Evolutionary conservation across 2,113 vertebrate species (phyloP), one percentile per base, ranked within the genome.

Genomic region (Pogona vitticeps): DNA sequence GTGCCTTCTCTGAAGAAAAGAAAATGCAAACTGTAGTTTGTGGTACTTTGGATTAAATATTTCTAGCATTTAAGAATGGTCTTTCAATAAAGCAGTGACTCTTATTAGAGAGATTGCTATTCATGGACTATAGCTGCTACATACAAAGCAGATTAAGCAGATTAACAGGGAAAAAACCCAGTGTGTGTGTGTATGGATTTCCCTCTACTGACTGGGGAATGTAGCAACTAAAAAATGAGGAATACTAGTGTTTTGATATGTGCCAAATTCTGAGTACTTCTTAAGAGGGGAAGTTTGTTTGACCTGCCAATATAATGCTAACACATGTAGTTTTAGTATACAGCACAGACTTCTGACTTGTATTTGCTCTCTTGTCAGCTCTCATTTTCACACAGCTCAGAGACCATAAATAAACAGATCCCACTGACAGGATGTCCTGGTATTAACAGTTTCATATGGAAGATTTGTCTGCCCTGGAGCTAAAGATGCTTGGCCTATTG

Each of bases 281-380:
- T 36, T 71, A 58, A 77, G 67, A 91, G 85, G 52, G 26, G 59
- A 80, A 87, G 71, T 14, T 42, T 59, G 82, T 90, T 71, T 0
- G 0, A 78, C 28, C 38, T 79, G 81, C 75, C 86, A 5, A 81
- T 89, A 59, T 28, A 1, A 33, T 0, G 14, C 87, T 0, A 18
- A 59, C 86, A 56, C 0, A 6, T 61, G 72, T 28, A 86, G 83
- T 71, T n/a, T 26, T 84, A 71, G 15, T 20, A 42, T 88, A 84
- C 67, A 68, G 87, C 81, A 87, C 80, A 85, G 83, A 42, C 85
- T 85, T 89, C n/a, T n/a, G n/a, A n/a, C 68, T 89, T 89, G 68
- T 88, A 86, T 85, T 82, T 86, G 76, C 90, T 76, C 38, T 93
- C 82, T 90, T 94, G 94, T 94, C 93, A 95, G 91, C 77, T 93